These are phyloP conservation scores for Dryocosmus kuriphilus DNA, from an alignment of 2,888 invertebrate genomes.

Conservation along the genomic window DNA sequence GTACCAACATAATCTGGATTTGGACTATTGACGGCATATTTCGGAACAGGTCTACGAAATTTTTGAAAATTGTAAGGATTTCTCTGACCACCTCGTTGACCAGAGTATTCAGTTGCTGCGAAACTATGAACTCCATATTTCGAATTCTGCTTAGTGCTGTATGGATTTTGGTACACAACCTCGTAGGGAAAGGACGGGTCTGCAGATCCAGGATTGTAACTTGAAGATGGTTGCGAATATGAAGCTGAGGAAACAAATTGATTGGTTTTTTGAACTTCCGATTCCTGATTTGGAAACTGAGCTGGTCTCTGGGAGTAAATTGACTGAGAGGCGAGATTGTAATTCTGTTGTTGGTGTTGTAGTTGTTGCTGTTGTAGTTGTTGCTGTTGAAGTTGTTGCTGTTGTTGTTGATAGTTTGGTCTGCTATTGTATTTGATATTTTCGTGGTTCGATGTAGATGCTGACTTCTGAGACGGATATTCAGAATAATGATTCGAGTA, in stretches of 20 bases:
- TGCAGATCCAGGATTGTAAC: not conserved
- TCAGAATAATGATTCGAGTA: slow-evolving; percentile 41
- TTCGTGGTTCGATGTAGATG: slow-evolving; percentile 16
- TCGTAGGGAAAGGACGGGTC: slow-evolving; percentile 47
- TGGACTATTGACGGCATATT: slow-evolving; percentile 66
- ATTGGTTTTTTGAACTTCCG: slow-evolving; percentile 45
- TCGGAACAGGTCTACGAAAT: slow-evolving; percentile 51
- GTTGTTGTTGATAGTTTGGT: not conserved
- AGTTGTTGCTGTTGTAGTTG: not conserved
- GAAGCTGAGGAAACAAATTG: slow-evolving; percentile 64
- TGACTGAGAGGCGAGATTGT: slow-evolving; percentile 30
- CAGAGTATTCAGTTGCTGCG: not conserved
- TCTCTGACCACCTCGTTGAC: not conserved
- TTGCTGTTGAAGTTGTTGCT: not conserved
- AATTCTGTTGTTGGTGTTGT: not conserved
- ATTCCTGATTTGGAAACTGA: slow-evolving; percentile 69
- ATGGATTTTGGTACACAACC: slow-evolving; percentile 53
- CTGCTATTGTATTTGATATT: slow-evolving; percentile 48
- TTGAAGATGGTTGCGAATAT: not conserved
- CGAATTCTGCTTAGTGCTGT: slow-evolving; percentile 45
- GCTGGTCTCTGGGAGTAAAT: slow-evolving; percentile 71
- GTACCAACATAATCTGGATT: slow-evolving; percentile 68
- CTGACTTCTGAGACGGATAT: slow-evolving; percentile 47
- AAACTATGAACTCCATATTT: not conserved
- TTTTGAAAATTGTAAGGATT: slow-evolving; percentile 17